These are phyloP conservation scores for Rhopalosiphum padi DNA, from an alignment of 1,140 invertebrate genomes.

Conservation along the genomic window DNA sequence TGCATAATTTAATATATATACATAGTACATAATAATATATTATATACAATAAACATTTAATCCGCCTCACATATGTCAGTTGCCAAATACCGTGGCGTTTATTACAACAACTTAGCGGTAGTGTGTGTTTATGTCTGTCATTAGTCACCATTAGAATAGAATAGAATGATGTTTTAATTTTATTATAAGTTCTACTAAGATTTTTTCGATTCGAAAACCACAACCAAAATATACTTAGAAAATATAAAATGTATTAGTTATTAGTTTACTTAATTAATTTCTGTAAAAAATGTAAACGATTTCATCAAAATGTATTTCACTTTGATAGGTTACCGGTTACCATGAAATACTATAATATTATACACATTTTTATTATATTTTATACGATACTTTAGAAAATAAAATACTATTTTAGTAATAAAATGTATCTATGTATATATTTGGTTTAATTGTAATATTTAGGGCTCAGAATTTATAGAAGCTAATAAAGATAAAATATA, in stretches of 20 bases:
- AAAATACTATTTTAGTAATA: background rate
- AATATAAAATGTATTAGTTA: background rate
- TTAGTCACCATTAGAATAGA: background rate
- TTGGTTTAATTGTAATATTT: background rate
- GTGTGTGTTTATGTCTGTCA: background rate
- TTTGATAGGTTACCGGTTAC: background rate
- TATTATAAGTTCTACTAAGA: background rate
- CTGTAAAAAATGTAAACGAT: background rate
- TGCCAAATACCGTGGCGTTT: background rate
- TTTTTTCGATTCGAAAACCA: background rate
- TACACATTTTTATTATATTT: background rate
- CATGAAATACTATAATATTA: background rate
- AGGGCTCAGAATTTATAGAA: too few species aligned
- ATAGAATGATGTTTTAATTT: background rate
- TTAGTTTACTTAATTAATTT: background rate
- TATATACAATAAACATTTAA: background rate
- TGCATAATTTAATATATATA: background rate
- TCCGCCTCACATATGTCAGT: background rate
- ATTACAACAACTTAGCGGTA: background rate
- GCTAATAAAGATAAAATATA: too few species aligned
- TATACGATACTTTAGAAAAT: background rate
- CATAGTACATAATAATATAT: background rate
- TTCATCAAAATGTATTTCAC: background rate
- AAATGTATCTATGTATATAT: background rate
- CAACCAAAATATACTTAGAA: background rate